Evolutionary conservation across 2,797 vertebrate species (phyloP).

Genomic region (Arrhamphus sclerolepis): DNA sequence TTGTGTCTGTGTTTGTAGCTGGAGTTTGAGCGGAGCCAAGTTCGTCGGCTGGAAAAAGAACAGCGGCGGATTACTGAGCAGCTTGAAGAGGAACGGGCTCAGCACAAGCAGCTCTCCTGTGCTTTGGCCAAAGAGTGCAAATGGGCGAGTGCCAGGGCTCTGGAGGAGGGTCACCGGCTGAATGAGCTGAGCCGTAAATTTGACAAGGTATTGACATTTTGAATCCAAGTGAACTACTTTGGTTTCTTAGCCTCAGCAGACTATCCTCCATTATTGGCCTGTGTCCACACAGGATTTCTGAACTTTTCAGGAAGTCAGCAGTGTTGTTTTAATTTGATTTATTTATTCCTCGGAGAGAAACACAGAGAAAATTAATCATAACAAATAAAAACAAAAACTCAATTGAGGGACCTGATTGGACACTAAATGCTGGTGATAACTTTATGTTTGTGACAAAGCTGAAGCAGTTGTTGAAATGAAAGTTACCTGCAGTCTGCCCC

Average conservation of each 20-base stretch:
- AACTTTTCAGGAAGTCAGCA: too few species aligned
- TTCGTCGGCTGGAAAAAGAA: slow-evolving; percentile 90
- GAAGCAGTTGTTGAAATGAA: too few species aligned
- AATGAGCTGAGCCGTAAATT: slow-evolving; percentile 85
- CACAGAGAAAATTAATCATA: too few species aligned
- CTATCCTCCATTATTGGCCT: background rate
- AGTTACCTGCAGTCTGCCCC: too few species aligned
- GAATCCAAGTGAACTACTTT: background rate
- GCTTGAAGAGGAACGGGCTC: slow-evolving; percentile 90
- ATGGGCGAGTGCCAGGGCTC: slow-evolving; percentile 88
- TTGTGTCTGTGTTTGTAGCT: slow-evolving; percentile 73
- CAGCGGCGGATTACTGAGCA: slow-evolving; percentile 88
- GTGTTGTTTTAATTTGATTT: too few species aligned
- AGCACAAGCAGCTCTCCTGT: slow-evolving; percentile 93
- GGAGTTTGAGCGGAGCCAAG: slow-evolving; percentile 93
- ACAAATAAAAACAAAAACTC: too few species aligned
- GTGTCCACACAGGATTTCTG: too few species aligned
- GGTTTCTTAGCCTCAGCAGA: background rate
- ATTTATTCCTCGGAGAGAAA: too few species aligned
- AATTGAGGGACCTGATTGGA: too few species aligned
- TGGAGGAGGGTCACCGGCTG: slow-evolving; percentile 90
- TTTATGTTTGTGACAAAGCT: too few species aligned
- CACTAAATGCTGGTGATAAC: too few species aligned
- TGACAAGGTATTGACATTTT: slow-evolving; percentile 75
- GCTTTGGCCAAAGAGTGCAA: slow-evolving; percentile 94